phyloP scores from a whole-genome alignment of 2,797 vertebrate genomes.

The Cirrhinus molitorella region DNA sequence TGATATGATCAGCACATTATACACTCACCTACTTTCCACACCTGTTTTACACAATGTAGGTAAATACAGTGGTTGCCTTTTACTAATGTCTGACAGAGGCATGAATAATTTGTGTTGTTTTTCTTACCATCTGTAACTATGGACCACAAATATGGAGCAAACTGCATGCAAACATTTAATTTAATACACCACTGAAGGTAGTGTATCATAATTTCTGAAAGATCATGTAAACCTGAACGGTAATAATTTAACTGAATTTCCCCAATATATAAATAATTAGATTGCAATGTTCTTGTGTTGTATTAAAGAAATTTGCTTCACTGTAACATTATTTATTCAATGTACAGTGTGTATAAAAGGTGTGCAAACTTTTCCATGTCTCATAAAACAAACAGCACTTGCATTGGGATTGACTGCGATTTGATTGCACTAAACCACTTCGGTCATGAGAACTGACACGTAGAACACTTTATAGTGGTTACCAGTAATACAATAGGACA shows the following conservation, averaged over 20 bases:
- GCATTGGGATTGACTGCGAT: background rate
- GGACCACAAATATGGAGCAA: background rate
- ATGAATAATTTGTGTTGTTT: slow-evolving; percentile 1
- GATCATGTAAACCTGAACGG: background rate
- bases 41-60: slow-evolving; percentile 24
- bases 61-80: slow-evolving; percentile 21
- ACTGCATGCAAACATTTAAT: background rate
- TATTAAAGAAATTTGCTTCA: background rate
- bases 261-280: background rate
- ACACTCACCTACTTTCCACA: background rate
- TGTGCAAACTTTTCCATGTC: background rate
- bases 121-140: background rate
- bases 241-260: background rate
- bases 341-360: background rate
- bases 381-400: background rate
- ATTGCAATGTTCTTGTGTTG: background rate
- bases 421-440: slow-evolving; percentile 10
- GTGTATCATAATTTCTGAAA: background rate
- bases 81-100: slow-evolving; percentile 9
- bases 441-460: background rate
- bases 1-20: slow-evolving; percentile 2
- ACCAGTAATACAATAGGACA: slow-evolving; percentile 42
- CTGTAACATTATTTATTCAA: background rate
- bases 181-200: background rate
- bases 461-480: slow-evolving; percentile 29